Conservation (phyloP, 2,888 invertebrate genomes). For the Cataglyphis livida region DNA sequence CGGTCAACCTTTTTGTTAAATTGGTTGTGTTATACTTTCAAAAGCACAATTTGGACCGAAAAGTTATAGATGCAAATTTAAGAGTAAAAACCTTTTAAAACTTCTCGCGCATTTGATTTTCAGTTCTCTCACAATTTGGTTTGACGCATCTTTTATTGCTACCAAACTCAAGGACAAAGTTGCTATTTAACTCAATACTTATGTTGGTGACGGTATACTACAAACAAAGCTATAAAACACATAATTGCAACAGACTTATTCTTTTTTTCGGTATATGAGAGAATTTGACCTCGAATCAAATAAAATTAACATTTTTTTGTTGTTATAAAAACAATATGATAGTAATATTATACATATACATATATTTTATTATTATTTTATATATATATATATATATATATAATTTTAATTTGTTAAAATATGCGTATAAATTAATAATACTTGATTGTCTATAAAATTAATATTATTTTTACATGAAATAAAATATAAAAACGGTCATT, state of each 20-base stretch:
- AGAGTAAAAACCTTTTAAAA: conserved; percentile 58
- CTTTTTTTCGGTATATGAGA: conserved; percentile 73
- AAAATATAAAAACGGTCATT: conserved; percentile 28
- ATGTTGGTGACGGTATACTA: conserved; percentile 76
- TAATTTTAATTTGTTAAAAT: neutral
- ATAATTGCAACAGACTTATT: conserved; percentile 70
- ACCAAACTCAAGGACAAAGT: conserved; percentile 83
- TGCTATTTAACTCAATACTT: conserved; percentile 79
- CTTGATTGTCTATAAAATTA: neutral
- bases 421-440: neutral
- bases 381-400: neutral
- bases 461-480: conserved; percentile 32
- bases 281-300: conserved; percentile 47
- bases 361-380: neutral
- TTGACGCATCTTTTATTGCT: conserved; percentile 72
- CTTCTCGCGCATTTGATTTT: conserved; percentile 33
- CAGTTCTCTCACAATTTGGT: conserved; percentile 58
- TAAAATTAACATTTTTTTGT: neutral
- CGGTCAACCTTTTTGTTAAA: conserved; percentile 64
- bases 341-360: neutral
- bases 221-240: conserved; percentile 83
- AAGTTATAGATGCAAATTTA: conserved; percentile 74
- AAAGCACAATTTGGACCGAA: conserved; percentile 65
- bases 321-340: neutral
- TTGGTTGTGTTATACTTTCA: conserved; percentile 59